Conservation (phyloP, 2,888 invertebrate species). For the Flexamia atlantica region DNA sequence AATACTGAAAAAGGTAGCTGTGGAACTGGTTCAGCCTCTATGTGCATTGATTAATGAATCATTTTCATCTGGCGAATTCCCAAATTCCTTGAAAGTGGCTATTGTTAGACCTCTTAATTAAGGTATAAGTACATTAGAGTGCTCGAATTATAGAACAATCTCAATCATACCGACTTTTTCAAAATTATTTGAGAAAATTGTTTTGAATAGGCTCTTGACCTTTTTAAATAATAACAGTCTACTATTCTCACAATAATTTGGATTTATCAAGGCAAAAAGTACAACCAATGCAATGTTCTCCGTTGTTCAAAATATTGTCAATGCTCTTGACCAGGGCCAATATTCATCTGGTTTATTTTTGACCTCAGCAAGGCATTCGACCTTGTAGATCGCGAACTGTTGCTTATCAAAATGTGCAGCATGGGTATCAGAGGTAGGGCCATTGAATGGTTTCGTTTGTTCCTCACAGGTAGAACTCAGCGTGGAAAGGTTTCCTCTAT, state of each 20-base stretch:
- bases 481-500: slow-evolving; percentile 6
- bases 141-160: slow-evolving; percentile 8
- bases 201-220: background rate
- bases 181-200: slow-evolving; percentile 9
- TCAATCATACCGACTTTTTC: slow-evolving; percentile 1
- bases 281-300: slow-evolving; percentile 8
- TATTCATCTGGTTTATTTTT: slow-evolving; percentile 23
- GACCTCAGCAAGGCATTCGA: slow-evolving; percentile 35
- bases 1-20: slow-evolving; percentile 3
- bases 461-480: background rate
- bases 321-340: background rate
- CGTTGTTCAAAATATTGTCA: slow-evolving; percentile 18
- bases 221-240: slow-evolving; percentile 24
- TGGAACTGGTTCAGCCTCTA: background rate
- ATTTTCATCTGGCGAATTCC: background rate
- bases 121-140: background rate
- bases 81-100: slow-evolving; percentile 27
- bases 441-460: background rate
- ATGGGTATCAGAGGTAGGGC: slow-evolving; percentile 11
- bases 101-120: slow-evolving; percentile 8
- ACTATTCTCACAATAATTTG: background rate
- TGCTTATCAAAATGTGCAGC: background rate
- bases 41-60: slow-evolving; percentile 24
- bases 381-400: background rate
- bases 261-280: slow-evolving; percentile 9